Conservation (phyloP, 2,113 vertebrate genomes). For the Callospermophilus lateralis region DNA sequence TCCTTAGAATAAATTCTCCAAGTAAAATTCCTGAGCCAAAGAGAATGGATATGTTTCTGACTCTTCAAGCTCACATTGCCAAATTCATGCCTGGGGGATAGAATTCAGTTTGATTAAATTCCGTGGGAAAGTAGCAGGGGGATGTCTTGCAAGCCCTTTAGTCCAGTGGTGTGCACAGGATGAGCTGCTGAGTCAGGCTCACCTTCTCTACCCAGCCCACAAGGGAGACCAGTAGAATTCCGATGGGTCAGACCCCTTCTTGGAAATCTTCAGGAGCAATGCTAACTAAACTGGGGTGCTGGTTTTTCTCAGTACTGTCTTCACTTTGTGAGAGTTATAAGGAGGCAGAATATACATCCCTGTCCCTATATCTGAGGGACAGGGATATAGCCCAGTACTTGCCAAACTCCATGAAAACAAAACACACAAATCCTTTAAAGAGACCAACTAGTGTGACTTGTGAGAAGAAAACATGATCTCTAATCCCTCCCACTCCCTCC, state of each 20-base stretch:
- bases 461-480: not conserved
- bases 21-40: constrained; percentile 23
- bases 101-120: constrained; percentile 36
- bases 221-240: not conserved
- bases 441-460: not conserved
- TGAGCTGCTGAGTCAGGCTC: not conserved
- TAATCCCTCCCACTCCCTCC: not conserved
- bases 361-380: not conserved
- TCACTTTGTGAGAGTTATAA: constrained; percentile 17
- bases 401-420: not conserved
- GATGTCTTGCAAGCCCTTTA: not conserved
- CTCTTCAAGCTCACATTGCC: not conserved
- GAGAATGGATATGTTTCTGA: constrained; percentile 17
- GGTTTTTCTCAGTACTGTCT: not conserved
- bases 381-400: not conserved
- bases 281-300: not conserved
- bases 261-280: constrained; percentile 16
- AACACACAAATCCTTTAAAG: not conserved
- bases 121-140: not conserved
- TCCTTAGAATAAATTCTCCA: constrained; percentile 5
- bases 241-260: not conserved
- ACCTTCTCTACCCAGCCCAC: not conserved
- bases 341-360: too few species aligned
- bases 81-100: not conserved
- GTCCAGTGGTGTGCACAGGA: not conserved